phyloP scores from a whole-genome alignment of 1,140 invertebrate genomes.

The Drosophila bocqueti region DNA sequence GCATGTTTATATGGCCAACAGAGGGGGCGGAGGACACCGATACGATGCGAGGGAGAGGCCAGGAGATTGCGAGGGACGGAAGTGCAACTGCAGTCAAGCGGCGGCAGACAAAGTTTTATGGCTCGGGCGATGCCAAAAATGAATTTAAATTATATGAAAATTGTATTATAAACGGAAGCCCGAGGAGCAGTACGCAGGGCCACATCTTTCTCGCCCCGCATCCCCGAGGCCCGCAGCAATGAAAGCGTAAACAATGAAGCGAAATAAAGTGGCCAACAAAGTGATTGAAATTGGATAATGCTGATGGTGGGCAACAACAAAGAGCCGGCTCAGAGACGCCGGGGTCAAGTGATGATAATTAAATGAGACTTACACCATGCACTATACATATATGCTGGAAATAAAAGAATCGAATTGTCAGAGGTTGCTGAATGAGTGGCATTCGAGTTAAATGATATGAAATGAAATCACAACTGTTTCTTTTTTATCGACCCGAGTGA shows the following conservation, averaged over 20 bases:
- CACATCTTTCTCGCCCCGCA: slow-evolving; percentile 19
- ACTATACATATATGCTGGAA: background rate
- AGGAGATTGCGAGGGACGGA: slow-evolving; percentile 24
- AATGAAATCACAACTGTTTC: background rate
- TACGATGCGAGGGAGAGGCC: background rate
- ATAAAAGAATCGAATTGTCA: background rate
- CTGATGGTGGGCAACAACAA: slow-evolving; percentile 47
- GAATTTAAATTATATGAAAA: slow-evolving; percentile 79
- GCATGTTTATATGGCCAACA: slow-evolving; percentile 61
- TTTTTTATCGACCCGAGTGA: background rate
- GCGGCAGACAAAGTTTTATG: slow-evolving; percentile 71
- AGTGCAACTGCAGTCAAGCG: slow-evolving; percentile 44
- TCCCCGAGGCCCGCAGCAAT: slow-evolving; percentile 31
- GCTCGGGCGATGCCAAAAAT: slow-evolving; percentile 61
- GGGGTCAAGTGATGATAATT: slow-evolving; percentile 32
- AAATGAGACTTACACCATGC: slow-evolving; percentile 17
- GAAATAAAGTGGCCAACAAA: slow-evolving; percentile 70
- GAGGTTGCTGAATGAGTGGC: background rate
- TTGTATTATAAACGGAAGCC: slow-evolving; percentile 62
- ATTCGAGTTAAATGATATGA: slow-evolving; percentile 5
- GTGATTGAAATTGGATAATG: slow-evolving; percentile 76
- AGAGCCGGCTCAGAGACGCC: background rate
- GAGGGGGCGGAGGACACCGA: slow-evolving; percentile 4
- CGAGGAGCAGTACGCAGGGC: background rate
- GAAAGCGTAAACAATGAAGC: slow-evolving; percentile 68